Percentiles rank a stretch among this genome's conserved stretches.
Conservation (phyloP, 2,797 vertebrate species). For the Neosalanx taihuensis region DNA sequence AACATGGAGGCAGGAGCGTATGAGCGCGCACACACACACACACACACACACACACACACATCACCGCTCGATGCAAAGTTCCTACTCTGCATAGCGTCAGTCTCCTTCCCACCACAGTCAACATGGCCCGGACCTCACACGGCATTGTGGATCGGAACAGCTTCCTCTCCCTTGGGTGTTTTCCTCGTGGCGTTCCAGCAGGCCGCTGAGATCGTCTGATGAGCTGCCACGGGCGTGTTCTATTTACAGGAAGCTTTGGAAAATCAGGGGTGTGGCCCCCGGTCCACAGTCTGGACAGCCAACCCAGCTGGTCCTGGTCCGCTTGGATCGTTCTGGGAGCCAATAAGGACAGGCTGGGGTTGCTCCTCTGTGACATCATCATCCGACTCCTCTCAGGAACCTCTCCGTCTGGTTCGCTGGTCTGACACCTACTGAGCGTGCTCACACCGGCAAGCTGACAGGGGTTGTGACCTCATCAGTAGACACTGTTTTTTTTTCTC, state of each 20-base stretch:
- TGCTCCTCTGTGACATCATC: constrained; percentile 32
- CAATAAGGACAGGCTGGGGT: constrained; percentile 26
- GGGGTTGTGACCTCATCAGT: constrained; percentile 24
- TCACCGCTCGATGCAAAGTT: neutral
- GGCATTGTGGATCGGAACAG: constrained; percentile 25
- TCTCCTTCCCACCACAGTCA: constrained; percentile 29
- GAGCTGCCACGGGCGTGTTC: constrained; percentile 55
- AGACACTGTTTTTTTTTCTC: neutral
- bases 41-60: neutral
- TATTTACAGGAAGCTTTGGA: constrained; percentile 55
- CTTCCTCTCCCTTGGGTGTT: constrained; percentile 27
- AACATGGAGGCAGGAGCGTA: neutral
- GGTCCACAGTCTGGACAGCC: constrained; percentile 45
- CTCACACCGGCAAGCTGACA: constrained; percentile 18
- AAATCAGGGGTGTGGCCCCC: constrained; percentile 50
- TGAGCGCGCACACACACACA: neutral
- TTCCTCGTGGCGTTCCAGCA: neutral
- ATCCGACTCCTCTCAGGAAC: constrained; percentile 15
- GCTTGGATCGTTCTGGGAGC: constrained; percentile 18
- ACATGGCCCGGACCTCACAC: constrained; percentile 38
- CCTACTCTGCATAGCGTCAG: constrained; percentile 21
- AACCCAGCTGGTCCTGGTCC: constrained; percentile 45
- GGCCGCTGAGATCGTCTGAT: constrained; percentile 40
- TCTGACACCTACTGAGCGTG: neutral
- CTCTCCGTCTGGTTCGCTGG: constrained; percentile 3